Conservation (phyloP, 2,113 vertebrate species). For the Dromas ardeola region DNA sequence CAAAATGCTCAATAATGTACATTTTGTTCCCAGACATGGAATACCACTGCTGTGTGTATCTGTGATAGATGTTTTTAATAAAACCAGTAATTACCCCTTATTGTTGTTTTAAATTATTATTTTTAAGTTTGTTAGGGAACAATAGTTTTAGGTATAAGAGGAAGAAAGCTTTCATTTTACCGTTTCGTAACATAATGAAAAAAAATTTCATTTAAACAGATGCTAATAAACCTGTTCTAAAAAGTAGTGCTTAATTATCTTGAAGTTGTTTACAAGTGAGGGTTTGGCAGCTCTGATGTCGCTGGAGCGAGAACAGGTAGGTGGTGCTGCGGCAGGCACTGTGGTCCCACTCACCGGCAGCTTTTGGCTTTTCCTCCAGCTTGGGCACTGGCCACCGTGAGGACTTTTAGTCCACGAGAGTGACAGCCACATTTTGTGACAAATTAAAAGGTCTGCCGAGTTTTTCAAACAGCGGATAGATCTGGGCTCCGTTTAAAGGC, state of each 20-base stretch:
- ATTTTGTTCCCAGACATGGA: conserved; percentile 66
- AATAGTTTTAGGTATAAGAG: not conserved
- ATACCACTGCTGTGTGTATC: conserved; percentile 54
- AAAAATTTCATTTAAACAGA: not conserved
- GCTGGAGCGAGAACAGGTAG: no score
- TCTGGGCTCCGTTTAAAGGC: not conserved
- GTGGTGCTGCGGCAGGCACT: accelerated
- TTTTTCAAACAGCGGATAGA: not conserved
- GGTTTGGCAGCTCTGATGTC: not conserved
- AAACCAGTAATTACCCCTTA: conserved; percentile 75
- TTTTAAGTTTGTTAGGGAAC: conserved; percentile 44
- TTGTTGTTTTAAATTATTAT: conserved; percentile 61
- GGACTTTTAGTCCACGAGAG: accelerated
- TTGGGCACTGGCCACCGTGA: accelerated
- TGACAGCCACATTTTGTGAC: not conserved
- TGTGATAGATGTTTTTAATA: conserved; percentile 81
- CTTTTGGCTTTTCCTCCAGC: not conserved
- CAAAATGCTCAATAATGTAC: conserved; percentile 49
- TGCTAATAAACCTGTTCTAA: not conserved
- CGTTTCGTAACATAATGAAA: not conserved
- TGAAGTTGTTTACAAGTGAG: not conserved
- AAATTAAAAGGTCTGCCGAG: not conserved
- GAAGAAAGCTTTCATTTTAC: conserved; percentile 16
- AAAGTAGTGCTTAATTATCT: not conserved
- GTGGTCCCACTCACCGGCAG: accelerated